Percentiles rank a stretch among this genome's conserved stretches.
Conservation (phyloP, 2,888 invertebrate genomes). For the Trachelus iudaicus region DNA sequence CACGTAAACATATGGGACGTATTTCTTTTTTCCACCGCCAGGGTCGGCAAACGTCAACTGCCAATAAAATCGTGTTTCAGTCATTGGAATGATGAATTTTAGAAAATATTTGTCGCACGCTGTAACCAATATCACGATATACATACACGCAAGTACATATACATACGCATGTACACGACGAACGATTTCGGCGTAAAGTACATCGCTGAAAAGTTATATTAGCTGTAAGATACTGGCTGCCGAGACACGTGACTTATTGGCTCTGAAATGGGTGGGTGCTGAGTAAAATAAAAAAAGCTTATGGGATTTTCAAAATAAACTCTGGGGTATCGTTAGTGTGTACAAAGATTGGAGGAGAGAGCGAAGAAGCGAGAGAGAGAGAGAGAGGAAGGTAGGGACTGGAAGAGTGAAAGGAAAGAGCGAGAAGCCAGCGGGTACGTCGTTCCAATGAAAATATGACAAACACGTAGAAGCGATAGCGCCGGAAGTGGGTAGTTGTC, state of each 20-base stretch:
- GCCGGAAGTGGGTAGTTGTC: constrained; percentile 61
- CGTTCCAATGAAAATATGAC: constrained; percentile 54
- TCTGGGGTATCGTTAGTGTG: background rate
- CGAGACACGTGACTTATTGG: background rate
- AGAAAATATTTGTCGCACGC: too few species aligned
- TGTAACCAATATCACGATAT: too few species aligned
- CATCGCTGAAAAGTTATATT: background rate
- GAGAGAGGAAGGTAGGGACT: background rate
- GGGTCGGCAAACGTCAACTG: too few species aligned
- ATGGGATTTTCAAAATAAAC: background rate
- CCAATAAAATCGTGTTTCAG: too few species aligned
- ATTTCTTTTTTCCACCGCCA: too few species aligned
- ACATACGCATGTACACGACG: too few species aligned
- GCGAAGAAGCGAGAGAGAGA: constrained; percentile 12
- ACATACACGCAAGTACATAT: too few species aligned
- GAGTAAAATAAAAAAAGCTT: background rate
- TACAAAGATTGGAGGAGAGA: constrained; percentile 4
- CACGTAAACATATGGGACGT: too few species aligned
- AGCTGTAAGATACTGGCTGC: background rate
- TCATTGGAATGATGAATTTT: too few species aligned
- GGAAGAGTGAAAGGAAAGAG: background rate
- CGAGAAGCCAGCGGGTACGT: background rate
- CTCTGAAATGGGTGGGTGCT: background rate
- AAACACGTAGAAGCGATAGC: constrained; percentile 60
- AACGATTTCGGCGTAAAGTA: too few species aligned